Base-by-base conservation (phyloP, 2,888 invertebrate species). In the Gonocerus acuteangulatus region DNA sequence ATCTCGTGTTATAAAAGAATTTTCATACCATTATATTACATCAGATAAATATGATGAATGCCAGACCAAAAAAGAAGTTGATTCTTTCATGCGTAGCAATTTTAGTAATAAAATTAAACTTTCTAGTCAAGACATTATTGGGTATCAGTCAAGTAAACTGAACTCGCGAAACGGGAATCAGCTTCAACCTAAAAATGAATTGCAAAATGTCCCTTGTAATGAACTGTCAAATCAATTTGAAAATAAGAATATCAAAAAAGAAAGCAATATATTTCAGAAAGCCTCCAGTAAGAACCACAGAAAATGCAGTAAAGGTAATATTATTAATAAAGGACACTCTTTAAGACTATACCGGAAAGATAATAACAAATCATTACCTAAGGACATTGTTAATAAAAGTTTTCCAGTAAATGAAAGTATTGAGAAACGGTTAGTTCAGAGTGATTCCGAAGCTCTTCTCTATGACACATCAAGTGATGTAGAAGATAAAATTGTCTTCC, bases 391-490 rank as follows among this genome's bases (percentile, higher is more conserved):
- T 21, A 32, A 16, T 44, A 48, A 19, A 48, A 19, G 16, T 19
- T 4, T 27, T 34, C 23, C 22, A 15, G 16, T 22, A 15, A n/a
- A 42, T 44, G 54, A 58, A 2, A 58, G 32, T 19, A 62, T 65
- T 4, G 68, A 68, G 2, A 69, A 69, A 60, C 71, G 75, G 0
- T 73, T 72, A 13, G 76, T 76, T 1, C 74, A 75, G 59, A 76
- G 76, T 67, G 77, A 78, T 61, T 75, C 76, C 2, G 78, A 78
- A 67, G 75, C 76, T 1, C 66, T 77, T 15, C 69, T 76, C 1
- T 77, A 77, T 65, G 77, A 77, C 27, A 75, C 75, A 0, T 74
- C 73, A 2, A 76, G 75, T 65, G 75, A 76, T 62, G 65, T 73
- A 18, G 75, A 75, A 18, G 67, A 65, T 44, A 64, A 60, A 61